Evolutionary conservation across 1,140 invertebrate genomes (phyloP).

Genomic region (Pseudomyrmex pallidus): DNA sequence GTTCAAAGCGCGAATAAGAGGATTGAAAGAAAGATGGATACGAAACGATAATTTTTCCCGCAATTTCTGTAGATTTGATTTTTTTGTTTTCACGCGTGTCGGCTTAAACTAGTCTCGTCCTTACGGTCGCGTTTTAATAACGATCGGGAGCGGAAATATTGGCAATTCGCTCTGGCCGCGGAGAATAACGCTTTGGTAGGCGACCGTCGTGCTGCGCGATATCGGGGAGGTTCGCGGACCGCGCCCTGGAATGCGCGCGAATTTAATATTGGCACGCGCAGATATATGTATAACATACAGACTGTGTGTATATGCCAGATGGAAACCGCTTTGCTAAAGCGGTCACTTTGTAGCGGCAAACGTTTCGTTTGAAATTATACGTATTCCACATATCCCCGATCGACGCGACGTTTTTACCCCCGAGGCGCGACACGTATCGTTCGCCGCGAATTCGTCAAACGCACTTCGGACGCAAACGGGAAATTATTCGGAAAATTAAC

Average conservation of each 20-base stretch:
- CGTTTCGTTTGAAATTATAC: conserved; percentile 31
- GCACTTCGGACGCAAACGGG: not conserved
- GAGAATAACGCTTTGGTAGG: conserved; percentile 24
- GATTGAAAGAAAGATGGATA: too few species aligned
- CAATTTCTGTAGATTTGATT: too few species aligned
- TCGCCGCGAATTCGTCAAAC: not conserved
- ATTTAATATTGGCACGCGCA: conserved; percentile 70
- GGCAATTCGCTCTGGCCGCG: conserved; percentile 27
- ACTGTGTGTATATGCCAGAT: conserved; percentile 3
- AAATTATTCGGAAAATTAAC: not conserved
- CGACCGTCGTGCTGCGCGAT: conserved; percentile 7
- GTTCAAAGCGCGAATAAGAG: too few species aligned
- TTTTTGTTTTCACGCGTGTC: not conserved
- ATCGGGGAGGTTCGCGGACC: conserved; percentile 20
- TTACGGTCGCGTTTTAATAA: conserved; percentile 9
- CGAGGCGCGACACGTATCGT: too few species aligned
- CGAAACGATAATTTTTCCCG: too few species aligned
- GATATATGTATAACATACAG: conserved; percentile 34
- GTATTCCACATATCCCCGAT: too few species aligned
- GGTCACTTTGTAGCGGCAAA: conserved; percentile 32
- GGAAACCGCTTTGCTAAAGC: conserved; percentile 4
- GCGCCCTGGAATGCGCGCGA: conserved; percentile 57
- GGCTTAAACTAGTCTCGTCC: conserved; percentile 3
- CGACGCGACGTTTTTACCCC: not conserved
- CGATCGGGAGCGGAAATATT: not conserved